These are phyloP conservation scores for Phylloscopus whistleri DNA, from an alignment of 2,113 vertebrate genomes.

Conservation along the genomic window DNA sequence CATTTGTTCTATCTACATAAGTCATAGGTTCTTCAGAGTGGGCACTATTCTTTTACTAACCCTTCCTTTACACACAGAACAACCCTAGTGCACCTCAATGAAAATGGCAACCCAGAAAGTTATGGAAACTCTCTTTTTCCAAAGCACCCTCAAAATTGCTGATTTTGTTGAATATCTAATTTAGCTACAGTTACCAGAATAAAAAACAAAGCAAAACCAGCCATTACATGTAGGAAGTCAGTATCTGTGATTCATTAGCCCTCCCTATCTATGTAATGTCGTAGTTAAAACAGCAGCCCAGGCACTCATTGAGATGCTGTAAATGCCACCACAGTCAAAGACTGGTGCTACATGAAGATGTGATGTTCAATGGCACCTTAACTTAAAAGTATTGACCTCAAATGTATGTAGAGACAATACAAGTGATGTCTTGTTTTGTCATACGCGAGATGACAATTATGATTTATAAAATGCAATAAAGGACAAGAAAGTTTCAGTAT, in stretches of 20 bases:
- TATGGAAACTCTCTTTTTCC: not conserved
- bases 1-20: not conserved
- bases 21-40: not conserved
- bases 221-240: not conserved
- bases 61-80: not conserved
- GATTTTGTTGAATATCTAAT: not conserved
- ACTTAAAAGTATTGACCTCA: not conserved
- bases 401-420: not conserved
- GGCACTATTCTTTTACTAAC: not conserved
- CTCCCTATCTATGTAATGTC: not conserved
- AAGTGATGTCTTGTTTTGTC: not conserved
- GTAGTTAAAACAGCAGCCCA: not conserved
- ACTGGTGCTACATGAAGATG: not conserved
- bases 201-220: not conserved
- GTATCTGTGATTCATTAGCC: not conserved
- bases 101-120: not conserved
- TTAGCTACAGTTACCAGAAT: not conserved
- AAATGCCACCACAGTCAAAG: not conserved
- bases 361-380: not conserved
- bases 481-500: not conserved
- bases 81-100: not conserved
- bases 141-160: not conserved
- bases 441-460: accelerated
- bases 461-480: not conserved
- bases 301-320: not conserved